A percentile compares a stretch with the other conserved stretches of the same genome.
Evolutionary conservation across 2,888 invertebrate genomes (phyloP).

Genomic region (Pachycephus smyrnensis): DNA sequence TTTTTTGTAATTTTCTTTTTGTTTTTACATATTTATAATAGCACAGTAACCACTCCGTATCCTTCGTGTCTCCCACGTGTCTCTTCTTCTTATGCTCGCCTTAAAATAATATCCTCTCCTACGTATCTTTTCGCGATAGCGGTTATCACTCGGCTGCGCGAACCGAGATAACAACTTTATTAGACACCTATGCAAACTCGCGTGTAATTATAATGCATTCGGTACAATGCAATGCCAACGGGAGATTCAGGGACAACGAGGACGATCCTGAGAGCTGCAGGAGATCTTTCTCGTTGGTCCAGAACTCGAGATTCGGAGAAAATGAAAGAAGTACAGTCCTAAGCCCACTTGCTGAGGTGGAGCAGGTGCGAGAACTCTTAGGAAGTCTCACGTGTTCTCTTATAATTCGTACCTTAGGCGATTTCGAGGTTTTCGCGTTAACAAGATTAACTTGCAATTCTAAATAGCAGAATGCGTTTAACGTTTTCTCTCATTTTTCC

Average conservation of each 20-base stretch:
- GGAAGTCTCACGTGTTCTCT: not conserved
- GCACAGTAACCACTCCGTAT: constrained; percentile 36
- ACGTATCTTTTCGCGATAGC: not conserved
- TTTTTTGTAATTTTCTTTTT: constrained; percentile 4
- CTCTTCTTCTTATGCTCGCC: not conserved
- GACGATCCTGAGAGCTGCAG: not conserved
- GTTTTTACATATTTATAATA: constrained; percentile 28
- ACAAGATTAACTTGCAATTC: not conserved
- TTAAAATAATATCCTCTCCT: not conserved
- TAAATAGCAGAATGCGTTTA: not conserved
- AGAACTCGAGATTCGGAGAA: not conserved
- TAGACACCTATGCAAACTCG: constrained; percentile 1
- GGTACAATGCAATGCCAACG: not conserved
- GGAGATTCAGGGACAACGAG: not conserved
- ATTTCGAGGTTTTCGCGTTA: not conserved
- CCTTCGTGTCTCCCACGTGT: not conserved
- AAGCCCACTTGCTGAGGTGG: not conserved
- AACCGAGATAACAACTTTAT: not conserved
- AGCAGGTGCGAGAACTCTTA: not conserved
- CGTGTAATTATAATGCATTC: not conserved
- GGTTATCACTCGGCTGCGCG: not conserved
- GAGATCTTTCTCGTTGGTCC: not conserved
- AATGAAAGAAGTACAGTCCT: not conserved
- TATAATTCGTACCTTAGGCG: not conserved
- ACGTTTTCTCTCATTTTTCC: too few species aligned